phyloP scores from a whole-genome alignment of 2,113 vertebrate species.

The Saccopteryx bilineata region DNA sequence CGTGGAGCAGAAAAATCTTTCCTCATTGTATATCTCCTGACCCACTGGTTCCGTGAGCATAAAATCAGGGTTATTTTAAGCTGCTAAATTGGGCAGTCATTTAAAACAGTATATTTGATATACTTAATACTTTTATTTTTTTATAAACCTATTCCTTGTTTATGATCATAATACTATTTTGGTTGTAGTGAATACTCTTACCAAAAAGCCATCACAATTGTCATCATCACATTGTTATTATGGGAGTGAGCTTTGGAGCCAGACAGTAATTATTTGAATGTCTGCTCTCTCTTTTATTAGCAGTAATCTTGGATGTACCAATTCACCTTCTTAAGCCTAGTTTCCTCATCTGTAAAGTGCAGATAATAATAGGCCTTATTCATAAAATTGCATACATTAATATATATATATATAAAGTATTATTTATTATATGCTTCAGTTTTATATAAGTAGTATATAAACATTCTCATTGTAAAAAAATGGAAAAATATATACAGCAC shows the following conservation, averaged over 20 bases:
- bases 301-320: background rate
- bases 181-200: background rate
- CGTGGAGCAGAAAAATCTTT: background rate
- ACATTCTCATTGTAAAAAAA: background rate
- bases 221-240: background rate
- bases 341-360: background rate
- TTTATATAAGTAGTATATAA: background rate
- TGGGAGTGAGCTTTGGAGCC: background rate
- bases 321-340: background rate
- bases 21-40: background rate
- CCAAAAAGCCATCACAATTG: background rate
- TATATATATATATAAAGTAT: background rate
- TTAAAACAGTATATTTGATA: slow-evolving; percentile 53
- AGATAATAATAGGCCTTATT: background rate
- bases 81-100: background rate
- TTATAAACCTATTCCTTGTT: background rate
- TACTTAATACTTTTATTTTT: slow-evolving; percentile 15
- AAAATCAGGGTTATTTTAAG: background rate
- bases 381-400: background rate
- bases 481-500: background rate
- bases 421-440: background rate
- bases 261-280: background rate
- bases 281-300: background rate
- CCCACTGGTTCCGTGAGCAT: background rate
- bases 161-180: slow-evolving; percentile 4